These are phyloP conservation scores for Andrena chrysosceles DNA, from an alignment of 2,888 invertebrate genomes.

Conservation along the genomic window DNA sequence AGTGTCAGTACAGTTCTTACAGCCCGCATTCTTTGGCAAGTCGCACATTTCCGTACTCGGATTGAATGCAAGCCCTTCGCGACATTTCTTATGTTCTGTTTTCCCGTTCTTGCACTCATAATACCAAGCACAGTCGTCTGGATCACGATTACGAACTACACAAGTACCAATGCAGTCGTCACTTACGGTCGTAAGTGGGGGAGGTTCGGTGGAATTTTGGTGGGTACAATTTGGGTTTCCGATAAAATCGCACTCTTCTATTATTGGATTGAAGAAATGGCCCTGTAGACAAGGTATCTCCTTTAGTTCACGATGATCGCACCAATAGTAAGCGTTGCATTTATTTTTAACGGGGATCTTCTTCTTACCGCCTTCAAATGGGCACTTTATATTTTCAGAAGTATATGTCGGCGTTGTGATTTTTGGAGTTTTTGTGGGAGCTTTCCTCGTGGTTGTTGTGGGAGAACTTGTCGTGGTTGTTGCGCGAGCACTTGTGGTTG, in stretches of 20 bases:
- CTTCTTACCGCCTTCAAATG: neutral
- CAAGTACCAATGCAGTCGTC: neutral
- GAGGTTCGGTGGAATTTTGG: too few species aligned
- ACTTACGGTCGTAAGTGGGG: too few species aligned
- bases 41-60: constrained; percentile 15
- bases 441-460: neutral
- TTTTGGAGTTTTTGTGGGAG: neutral
- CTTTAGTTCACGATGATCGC: rapidly evolving
- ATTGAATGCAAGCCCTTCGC: constrained; percentile 62
- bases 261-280: neutral
- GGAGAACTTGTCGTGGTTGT: neutral
- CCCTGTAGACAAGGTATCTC: neutral
- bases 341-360: neutral
- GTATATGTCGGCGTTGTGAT: neutral
- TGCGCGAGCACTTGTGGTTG: neutral
- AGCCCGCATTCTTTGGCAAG: constrained; percentile 31
- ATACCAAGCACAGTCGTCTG: constrained; percentile 65
- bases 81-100: constrained; percentile 59
- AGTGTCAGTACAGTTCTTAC: neutral
- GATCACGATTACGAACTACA: constrained; percentile 40
- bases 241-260: neutral
- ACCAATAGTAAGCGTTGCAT: neutral
- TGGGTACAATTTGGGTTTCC: neutral
- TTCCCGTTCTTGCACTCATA: constrained; percentile 66
- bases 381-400: neutral